Evolutionary conservation across 2,888 invertebrate species (phyloP).

Genomic region (Drosophila histrio): DNA sequence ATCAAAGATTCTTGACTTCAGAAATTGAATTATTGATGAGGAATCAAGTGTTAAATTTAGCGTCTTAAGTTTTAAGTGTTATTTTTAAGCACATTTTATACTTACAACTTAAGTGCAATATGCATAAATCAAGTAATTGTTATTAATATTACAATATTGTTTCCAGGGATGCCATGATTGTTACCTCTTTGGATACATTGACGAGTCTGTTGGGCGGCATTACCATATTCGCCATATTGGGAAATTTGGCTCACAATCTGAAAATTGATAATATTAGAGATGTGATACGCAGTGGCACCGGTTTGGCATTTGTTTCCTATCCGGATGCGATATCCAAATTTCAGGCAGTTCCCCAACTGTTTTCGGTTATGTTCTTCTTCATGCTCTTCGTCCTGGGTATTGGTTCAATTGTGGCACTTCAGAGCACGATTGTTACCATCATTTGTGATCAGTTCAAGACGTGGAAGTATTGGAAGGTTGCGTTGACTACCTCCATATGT

Average conservation of each 20-base stretch:
- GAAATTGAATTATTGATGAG: no score
- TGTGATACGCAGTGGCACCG: slow-evolving; percentile 90
- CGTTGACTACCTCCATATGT: slow-evolving; percentile 85
- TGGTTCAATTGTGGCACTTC: slow-evolving; percentile 90
- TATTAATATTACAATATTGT: background rate
- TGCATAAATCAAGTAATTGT: no score
- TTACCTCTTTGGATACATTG: slow-evolving; percentile 91
- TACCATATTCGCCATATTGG: slow-evolving; percentile 92
- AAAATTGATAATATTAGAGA: slow-evolving; percentile 86
- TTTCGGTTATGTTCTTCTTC: slow-evolving; percentile 91
- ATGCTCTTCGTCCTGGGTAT: slow-evolving; percentile 92
- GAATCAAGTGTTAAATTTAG: no score
- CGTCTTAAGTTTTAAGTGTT: no score
- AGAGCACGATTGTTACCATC: slow-evolving; percentile 88
- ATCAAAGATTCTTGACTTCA: no score
- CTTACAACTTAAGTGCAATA: no score
- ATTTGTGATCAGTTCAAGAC: slow-evolving; percentile 88
- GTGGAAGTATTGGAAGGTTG: slow-evolving; percentile 87
- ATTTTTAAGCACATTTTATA: no score
- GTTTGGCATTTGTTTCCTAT: slow-evolving; percentile 92
- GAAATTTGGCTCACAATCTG: slow-evolving; percentile 89
- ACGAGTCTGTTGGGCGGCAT: slow-evolving; percentile 92
- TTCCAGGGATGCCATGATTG: slow-evolving; percentile 91
- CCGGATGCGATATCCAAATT: slow-evolving; percentile 93
- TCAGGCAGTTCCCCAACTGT: slow-evolving; percentile 89